phyloP scores from a whole-genome alignment of 2,888 invertebrate species.

The Agrotis exclamationis region DNA sequence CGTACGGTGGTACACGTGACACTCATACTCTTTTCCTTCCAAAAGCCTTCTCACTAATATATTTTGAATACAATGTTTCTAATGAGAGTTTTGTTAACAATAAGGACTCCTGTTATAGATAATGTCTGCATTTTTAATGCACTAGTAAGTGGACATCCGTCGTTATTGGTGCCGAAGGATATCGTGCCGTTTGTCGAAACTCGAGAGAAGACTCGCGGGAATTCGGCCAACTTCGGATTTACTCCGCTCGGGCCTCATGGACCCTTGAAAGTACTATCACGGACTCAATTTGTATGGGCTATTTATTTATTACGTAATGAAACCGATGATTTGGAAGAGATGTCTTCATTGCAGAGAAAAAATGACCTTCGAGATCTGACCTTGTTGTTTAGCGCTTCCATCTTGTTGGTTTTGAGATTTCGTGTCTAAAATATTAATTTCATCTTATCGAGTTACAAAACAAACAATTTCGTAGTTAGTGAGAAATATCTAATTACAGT shows the following conservation, averaged over 20 bases:
- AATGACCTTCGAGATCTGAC: neutral
- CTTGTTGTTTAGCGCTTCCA: neutral
- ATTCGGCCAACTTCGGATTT: conserved; percentile 78
- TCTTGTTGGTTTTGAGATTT: neutral
- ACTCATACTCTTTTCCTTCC: neutral
- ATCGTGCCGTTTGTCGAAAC: conserved; percentile 71
- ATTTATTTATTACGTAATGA: conserved; percentile 18
- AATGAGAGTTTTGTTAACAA: conserved; percentile 21
- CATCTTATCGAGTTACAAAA: neutral
- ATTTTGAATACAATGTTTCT: neutral
- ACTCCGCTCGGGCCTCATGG: conserved; percentile 70
- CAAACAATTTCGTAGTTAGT: neutral
- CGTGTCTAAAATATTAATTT: conserved; percentile 2
- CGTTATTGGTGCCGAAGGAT: conserved; percentile 62
- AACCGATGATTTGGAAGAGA: neutral
- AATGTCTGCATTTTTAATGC: conserved; percentile 64
- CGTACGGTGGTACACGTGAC: no score
- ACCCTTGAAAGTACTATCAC: conserved; percentile 71
- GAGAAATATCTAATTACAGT: conserved; percentile 16
- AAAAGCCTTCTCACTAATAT: conserved; percentile 1
- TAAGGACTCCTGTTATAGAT: conserved; percentile 10
- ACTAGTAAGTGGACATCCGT: conserved; percentile 57
- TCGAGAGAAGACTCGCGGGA: conserved; percentile 78
- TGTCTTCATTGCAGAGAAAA: neutral
- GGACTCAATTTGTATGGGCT: conserved; percentile 39